Conservation (phyloP, 2,797 vertebrate species). For the Salmo trutta region DNA sequence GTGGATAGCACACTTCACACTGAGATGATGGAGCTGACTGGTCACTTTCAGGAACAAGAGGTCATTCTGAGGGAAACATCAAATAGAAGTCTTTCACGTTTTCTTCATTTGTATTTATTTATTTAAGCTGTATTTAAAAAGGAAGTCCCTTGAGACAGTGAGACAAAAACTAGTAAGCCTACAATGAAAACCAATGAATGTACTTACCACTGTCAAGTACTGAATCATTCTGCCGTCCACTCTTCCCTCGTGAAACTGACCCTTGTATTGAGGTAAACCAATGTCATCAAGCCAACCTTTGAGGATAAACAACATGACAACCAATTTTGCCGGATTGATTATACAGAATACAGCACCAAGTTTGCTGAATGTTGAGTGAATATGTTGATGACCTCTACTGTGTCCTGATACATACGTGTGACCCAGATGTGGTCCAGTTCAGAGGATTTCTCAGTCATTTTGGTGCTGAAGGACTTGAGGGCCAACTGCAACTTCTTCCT, state of each 20-base stretch:
- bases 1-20: slow-evolving; percentile 95
- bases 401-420: slow-evolving; percentile 82
- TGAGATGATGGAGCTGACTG: slow-evolving; percentile 96
- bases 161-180: not conserved
- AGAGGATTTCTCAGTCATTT: slow-evolving; percentile 85
- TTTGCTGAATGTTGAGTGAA: not conserved
- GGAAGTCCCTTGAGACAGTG: not conserved
- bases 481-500: slow-evolving; percentile 93
- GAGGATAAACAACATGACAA: not conserved
- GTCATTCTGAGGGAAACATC: slow-evolving; percentile 81
- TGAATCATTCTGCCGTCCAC: slow-evolving; percentile 95
- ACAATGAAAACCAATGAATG: not conserved
- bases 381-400: not conserved
- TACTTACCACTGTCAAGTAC: slow-evolving; percentile 92
- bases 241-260: slow-evolving; percentile 92
- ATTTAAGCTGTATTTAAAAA: not conserved
- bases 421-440: slow-evolving; percentile 94
- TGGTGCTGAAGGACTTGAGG: slow-evolving; percentile 80
- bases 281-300: slow-evolving; percentile 97
- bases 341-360: not conserved
- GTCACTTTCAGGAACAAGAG: slow-evolving; percentile 94
- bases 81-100: not conserved
- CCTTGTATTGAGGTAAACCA: slow-evolving; percentile 98
- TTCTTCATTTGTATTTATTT: not conserved
- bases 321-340: not conserved